phyloP scores from a whole-genome alignment of 64 coral and sea anemone genomes.

The Montipora cactus region DNA sequence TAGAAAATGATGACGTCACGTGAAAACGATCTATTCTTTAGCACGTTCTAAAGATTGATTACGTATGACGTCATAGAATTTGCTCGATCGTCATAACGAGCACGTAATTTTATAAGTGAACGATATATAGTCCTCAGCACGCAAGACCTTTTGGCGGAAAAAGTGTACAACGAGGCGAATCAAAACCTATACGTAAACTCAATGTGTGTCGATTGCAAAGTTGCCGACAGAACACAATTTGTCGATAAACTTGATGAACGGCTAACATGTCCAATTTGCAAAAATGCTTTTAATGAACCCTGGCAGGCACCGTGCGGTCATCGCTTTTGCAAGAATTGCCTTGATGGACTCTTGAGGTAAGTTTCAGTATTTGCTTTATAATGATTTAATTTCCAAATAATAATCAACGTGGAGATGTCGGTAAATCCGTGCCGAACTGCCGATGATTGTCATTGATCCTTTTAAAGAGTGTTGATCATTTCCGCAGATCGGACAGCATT shows the following conservation, averaged over 20 bases:
- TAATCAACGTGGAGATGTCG: too few species aligned
- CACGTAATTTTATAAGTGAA: too few species aligned
- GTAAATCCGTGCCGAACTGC: not conserved
- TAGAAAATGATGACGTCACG: too few species aligned
- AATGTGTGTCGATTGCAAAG: not conserved
- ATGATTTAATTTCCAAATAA: too few species aligned
- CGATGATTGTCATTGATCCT: not conserved
- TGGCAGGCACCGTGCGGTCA: constrained; percentile 54
- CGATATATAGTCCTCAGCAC: too few species aligned
- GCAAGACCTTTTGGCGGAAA: too few species aligned
- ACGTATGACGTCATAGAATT: too few species aligned
- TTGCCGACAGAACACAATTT: not conserved
- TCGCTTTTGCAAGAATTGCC: constrained; percentile 44
- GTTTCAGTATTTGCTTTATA: not conserved
- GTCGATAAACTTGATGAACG: constrained; percentile 7
- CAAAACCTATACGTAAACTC: not conserved
- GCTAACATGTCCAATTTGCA: constrained; percentile 41
- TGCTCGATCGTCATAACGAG: too few species aligned
- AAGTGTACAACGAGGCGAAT: too few species aligned
- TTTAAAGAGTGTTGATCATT: not conserved
- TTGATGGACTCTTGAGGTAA: constrained; percentile 39
- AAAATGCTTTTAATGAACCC: constrained; percentile 34
- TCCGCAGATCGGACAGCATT: constrained; percentile 9
- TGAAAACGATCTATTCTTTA: too few species aligned
- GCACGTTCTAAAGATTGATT: too few species aligned